Evolutionary conservation across 2,113 vertebrate species (phyloP).

Genomic region (Eulemur rufifrons): DNA sequence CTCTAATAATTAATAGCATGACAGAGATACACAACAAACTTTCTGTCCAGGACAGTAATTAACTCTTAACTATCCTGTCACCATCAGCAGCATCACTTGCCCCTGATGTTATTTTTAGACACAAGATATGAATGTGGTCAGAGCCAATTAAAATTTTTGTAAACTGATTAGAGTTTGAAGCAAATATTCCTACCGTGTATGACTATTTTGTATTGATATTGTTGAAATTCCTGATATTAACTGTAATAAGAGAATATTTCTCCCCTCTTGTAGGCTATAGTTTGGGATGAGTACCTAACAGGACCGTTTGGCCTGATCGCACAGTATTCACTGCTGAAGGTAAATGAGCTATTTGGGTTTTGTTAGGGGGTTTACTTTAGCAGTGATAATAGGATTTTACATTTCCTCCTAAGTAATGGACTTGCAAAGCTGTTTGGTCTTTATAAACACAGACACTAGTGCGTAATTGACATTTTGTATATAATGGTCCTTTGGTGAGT

Average conservation of each 20-base stretch:
- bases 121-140: neutral
- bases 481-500: neutral
- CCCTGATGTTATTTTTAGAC: neutral
- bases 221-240: neutral
- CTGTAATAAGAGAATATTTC: neutral
- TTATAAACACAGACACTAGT: neutral
- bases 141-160: neutral
- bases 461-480: neutral
- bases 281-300: constrained; percentile 98
- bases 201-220: neutral
- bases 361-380: neutral
- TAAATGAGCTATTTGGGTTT: constrained; percentile 64
- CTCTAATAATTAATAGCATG: neutral
- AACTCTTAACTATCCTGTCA: neutral
- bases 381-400: neutral
- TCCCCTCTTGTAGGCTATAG: constrained; percentile 91
- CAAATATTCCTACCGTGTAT: neutral
- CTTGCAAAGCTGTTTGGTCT: neutral
- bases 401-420: neutral
- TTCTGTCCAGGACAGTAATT: neutral
- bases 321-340: constrained; percentile 97
- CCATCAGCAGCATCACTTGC: neutral
- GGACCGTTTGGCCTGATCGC: constrained; percentile 98
- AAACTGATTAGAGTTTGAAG: neutral
- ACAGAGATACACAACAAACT: neutral